Evolutionary conservation across 1,140 invertebrate species (phyloP), one percentile per base, ranked within the genome.

Genomic region (Coptotermes formosanus): DNA sequence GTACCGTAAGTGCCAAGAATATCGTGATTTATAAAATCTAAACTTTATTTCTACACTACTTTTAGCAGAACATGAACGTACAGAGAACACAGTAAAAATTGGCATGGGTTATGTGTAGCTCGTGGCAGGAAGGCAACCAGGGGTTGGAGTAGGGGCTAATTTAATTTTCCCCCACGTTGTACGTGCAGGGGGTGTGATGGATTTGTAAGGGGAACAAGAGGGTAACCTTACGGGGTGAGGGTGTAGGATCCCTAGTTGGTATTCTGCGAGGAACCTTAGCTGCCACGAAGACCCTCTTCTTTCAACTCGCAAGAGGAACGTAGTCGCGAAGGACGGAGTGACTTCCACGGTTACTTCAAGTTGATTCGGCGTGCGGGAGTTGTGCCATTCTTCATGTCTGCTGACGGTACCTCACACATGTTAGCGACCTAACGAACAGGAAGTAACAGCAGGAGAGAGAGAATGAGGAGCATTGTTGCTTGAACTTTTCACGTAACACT

Each of bases 171-270:
- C 82, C 82, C 43, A 83, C 82, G 48, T 52, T 83, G 82, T 83
- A 83, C 82, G 82, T 83, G 82, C 82, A 52, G 44, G 32, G 64
- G 82, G 82, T 83, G 82, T 83, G 82, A 83, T 83, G 82, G 82
- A 83, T 83, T 83, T 83, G 82, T 83, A 19, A 83, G 48, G 82
- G 82, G 82, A n/a, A 52, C 82, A 83, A 48, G 45, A 83, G 82
- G 32, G 48, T 30, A 30, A 52, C 43, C 43, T 44, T 52, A 52
- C 25, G 82, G 82, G 82, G 82, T 30, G 16, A 83, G 82, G 82
- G 64, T 75, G 82, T 7, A n/a, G 32, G 82, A 30, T 44, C 32
- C 32, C 82, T 83, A 44, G 82, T 83, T 83, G 21, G 11, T 83
- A 83, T 83, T 83, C 82, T 83, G 48, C 43, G 48, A 83, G 82